These are phyloP conservation scores for Mystacides longicornis DNA, from an alignment of 2,888 invertebrate genomes.

Conservation along the genomic window DNA sequence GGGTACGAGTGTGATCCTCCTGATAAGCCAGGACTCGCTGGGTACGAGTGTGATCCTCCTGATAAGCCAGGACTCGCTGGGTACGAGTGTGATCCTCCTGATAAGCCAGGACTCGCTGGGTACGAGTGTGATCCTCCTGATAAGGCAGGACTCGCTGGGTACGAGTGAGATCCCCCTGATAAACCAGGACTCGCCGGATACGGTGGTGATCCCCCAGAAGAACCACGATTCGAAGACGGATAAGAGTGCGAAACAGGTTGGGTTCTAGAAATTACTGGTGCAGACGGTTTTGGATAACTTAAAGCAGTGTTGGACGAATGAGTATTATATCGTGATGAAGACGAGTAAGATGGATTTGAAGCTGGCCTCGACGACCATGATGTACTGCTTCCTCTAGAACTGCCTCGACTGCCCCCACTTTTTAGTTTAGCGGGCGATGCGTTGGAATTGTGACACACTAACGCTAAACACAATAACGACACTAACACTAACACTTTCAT, in stretches of 20 bases:
- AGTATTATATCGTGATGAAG: background rate
- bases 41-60: constrained; percentile 3
- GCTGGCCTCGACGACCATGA: background rate
- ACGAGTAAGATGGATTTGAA: background rate
- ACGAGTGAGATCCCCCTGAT: background rate
- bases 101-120: constrained; percentile 8
- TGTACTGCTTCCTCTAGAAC: background rate
- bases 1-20: constrained; percentile 4
- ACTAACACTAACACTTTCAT: background rate
- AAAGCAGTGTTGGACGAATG: constrained; percentile 10
- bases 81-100: background rate
- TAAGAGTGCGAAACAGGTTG: background rate
- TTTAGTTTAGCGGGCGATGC: constrained; percentile 1
- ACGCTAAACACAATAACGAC: background rate
- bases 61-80: background rate
- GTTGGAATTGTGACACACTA: background rate
- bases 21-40: background rate
- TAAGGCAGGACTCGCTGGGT: background rate
- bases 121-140: constrained; percentile 2
- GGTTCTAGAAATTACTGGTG: background rate
- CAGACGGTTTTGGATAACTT: background rate
- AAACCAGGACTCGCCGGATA: constrained; percentile 1
- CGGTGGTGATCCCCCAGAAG: background rate
- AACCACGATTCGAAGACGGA: constrained; percentile 10
- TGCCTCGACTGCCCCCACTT: constrained; percentile 5